These are phyloP conservation scores for Drosophila nikananu DNA, from an alignment of 1,140 invertebrate species.

Conservation along the genomic window DNA sequence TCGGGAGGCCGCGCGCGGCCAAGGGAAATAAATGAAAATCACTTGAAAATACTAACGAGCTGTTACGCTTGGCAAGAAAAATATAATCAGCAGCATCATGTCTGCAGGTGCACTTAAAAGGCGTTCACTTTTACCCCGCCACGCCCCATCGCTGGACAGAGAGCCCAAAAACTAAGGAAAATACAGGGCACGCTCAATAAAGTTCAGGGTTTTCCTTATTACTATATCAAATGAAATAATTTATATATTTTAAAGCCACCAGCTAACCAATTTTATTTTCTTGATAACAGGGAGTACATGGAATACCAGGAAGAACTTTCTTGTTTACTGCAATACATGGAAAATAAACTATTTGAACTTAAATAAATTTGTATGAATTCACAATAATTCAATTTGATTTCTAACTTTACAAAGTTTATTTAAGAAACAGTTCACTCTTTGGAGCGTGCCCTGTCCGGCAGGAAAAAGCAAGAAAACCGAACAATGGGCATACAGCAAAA, in stretches of 20 bases:
- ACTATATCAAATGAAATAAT: background rate
- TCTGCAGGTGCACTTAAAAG: slow-evolving; percentile 84
- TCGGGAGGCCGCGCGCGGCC: slow-evolving; percentile 17
- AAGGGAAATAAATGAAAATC: slow-evolving; percentile 78
- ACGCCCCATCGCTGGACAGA: slow-evolving; percentile 19
- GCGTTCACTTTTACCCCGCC: slow-evolving; percentile 74
- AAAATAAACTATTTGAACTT: background rate
- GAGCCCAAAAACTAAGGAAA: slow-evolving; percentile 13
- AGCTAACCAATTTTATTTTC: background rate
- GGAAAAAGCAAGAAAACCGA: slow-evolving; percentile 8
- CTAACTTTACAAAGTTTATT: background rate
- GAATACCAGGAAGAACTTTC: background rate
- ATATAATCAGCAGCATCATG: slow-evolving; percentile 84
- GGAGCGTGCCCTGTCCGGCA: background rate
- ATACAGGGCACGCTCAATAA: slow-evolving; percentile 16
- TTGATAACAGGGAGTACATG: background rate
- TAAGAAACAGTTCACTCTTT: background rate
- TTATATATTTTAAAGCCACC: background rate
- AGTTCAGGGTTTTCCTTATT: background rate
- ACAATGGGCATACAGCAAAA: slow-evolving; percentile 47
- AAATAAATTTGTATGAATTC: background rate
- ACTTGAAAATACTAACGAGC: slow-evolving; percentile 84
- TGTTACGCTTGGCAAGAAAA: slow-evolving; percentile 82
- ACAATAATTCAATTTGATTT: background rate
- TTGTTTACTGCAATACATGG: background rate